Evolutionary conservation across 2,113 vertebrate genomes (phyloP).

Genomic region (Syrrhaptes paradoxus): DNA sequence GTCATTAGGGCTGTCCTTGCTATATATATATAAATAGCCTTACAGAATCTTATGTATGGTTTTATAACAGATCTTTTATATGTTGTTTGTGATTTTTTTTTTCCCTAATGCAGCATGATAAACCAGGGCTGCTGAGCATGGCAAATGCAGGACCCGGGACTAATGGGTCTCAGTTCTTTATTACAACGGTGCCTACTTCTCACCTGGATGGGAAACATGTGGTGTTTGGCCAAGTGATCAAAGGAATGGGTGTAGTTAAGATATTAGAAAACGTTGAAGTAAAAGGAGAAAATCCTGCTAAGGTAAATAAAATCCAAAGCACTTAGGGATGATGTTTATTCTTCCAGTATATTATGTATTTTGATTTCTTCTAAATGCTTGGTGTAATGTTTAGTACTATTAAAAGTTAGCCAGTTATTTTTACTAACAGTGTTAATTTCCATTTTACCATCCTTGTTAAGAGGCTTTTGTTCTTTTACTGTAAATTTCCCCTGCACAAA

Average conservation of each 20-base stretch:
- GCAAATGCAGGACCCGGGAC: slow-evolving; percentile 92
- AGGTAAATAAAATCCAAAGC: slow-evolving; percentile 72
- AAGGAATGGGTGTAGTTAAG: slow-evolving; percentile 90
- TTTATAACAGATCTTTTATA: neutral
- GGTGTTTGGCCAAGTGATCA: slow-evolving; percentile 92
- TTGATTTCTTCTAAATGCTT: neutral
- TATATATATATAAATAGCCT: neutral
- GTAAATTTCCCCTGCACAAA: neutral
- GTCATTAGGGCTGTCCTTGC: neutral
- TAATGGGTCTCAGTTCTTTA: slow-evolving; percentile 97
- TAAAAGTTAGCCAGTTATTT: neutral
- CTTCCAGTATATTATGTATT: neutral
- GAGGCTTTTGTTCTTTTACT: neutral
- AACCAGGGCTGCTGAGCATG: slow-evolving; percentile 92
- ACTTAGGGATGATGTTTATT: neutral
- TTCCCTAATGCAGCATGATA: slow-evolving; percentile 83
- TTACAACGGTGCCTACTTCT: slow-evolving; percentile 91
- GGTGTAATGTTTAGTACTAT: neutral
- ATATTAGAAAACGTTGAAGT: slow-evolving; percentile 87
- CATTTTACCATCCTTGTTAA: neutral
- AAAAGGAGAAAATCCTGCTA: slow-evolving; percentile 83
- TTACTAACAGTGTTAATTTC: neutral
- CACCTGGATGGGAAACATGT: slow-evolving; percentile 95
- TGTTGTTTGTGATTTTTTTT: neutral
- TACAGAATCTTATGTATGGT: neutral